Evolutionary conservation across 2,888 invertebrate genomes (phyloP).

Genomic region (Abrostola tripartita): DNA sequence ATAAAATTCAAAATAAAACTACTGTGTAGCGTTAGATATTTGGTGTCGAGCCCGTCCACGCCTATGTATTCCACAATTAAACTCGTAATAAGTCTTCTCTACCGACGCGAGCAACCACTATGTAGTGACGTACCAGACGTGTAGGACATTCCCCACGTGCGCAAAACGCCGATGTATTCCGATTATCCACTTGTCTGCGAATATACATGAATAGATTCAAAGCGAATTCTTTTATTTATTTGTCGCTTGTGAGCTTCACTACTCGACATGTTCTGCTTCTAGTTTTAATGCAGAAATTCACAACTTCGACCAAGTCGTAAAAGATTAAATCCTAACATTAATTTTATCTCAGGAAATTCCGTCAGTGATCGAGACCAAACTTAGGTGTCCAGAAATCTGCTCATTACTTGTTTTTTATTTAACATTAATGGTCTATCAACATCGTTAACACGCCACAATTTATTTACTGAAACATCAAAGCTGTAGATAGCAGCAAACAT

Average conservation of each 20-base stretch:
- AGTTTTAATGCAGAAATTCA: slow-evolving; percentile 1
- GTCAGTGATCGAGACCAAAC: slow-evolving; percentile 65
- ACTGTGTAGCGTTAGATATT: slow-evolving; percentile 84
- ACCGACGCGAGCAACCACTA: slow-evolving; percentile 37
- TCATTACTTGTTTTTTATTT: slow-evolving; percentile 55
- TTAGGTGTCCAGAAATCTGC: slow-evolving; percentile 59
- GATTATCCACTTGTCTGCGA: slow-evolving; percentile 31
- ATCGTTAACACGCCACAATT: slow-evolving; percentile 57
- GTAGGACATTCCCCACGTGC: slow-evolving; percentile 35
- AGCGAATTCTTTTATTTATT: slow-evolving; percentile 18
- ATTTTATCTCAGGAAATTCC: slow-evolving; percentile 67
- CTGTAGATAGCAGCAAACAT: slow-evolving; percentile 19
- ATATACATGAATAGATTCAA: slow-evolving; percentile 19
- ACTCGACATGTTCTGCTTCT: not conserved
- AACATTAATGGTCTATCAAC: slow-evolving; percentile 56
- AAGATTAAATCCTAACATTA: slow-evolving; percentile 44
- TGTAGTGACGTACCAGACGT: slow-evolving; percentile 27
- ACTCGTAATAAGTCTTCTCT: slow-evolving; percentile 64
- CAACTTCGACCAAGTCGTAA: slow-evolving; percentile 34
- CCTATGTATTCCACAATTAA: slow-evolving; percentile 72
- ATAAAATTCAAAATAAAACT: slow-evolving; percentile 88
- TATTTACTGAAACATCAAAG: slow-evolving; percentile 52
- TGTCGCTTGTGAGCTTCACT: slow-evolving; percentile 8
- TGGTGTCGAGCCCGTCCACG: slow-evolving; percentile 70
- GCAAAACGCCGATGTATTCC: slow-evolving; percentile 17